Evolutionary conservation across 2,113 vertebrate genomes (phyloP), one percentile per base, ranked within the genome.

Genomic region (Varanus komodoensis): DNA sequence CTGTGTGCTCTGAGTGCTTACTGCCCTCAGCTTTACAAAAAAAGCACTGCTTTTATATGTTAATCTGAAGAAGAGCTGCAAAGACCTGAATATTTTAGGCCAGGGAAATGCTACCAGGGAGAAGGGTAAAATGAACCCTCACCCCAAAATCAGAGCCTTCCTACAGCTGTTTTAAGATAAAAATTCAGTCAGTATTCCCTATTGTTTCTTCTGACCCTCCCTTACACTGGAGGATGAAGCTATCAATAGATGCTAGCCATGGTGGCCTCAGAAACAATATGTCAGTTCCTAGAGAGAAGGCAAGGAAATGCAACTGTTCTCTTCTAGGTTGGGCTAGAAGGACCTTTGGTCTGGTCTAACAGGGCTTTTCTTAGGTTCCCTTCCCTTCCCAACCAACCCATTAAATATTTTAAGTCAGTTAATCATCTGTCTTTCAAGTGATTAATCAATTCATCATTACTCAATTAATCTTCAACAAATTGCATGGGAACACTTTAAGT

Each of bases 361-460:
- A 64, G 61, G 61, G 61, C 61, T 64, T 19, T 64, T 64, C 61
- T 19, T 21, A 64, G 17, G 61, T 38, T 27, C 61, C 9, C 11
- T 61, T 21, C 25, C 25, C 23, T 68, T 68, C 44, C 34, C 50
- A 75, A 19, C 21, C 19, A 75, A 75, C 84, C 52, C 34, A 52
- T 54, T 34, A 54, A 86, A 86, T n/a, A 54, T 27, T 57, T 86
- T 74, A 3, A 75, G 50, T 74, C 52, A 11, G 73, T n/a, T 86
- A 57, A 86, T 86, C 50, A 86, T 74, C 61, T 69, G 19, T 23
- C 44, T 80, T 80, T 44, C 57, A 67, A 44, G 25, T 44, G 15
- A 48, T 61, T 87, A 75, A 74, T 57, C 74, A 87, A 48, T 67
- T 88, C 68, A 64, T 64, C 61, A 88, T 88, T 80, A 50, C 87